These are phyloP conservation scores for Montipora sp. DNA, from an alignment of 64 coral and sea anemone species.

Conservation along the genomic window DNA sequence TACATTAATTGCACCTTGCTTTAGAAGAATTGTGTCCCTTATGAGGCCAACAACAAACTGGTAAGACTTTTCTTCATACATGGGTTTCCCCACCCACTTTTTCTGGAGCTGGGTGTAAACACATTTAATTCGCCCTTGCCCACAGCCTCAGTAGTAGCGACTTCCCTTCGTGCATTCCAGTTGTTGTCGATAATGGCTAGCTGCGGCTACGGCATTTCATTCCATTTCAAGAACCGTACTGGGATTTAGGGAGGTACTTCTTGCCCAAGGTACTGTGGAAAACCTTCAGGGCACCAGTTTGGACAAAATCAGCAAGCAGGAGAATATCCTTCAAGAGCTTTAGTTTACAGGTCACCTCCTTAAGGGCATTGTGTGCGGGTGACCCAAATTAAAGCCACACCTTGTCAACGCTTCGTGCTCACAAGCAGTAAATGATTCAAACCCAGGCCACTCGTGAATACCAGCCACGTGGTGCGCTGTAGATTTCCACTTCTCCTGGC, in stretches of 20 bases:
- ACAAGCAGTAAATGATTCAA: constrained; percentile 25
- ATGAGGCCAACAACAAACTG: neutral
- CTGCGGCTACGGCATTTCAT: constrained; percentile 37
- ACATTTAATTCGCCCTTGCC: neutral
- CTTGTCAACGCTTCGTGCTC: constrained; percentile 7
- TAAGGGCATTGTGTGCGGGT: constrained; percentile 6
- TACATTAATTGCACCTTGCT: neutral
- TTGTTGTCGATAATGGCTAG: constrained; percentile 33
- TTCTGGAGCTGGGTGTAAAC: constrained; percentile 45
- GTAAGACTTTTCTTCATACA: constrained; percentile 44
- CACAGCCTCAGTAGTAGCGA: constrained; percentile 17
- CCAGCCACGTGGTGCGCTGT: constrained; percentile 26
- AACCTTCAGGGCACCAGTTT: constrained; percentile 53
- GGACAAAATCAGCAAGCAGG: constrained; percentile 42
- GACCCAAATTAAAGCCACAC: constrained; percentile 17
- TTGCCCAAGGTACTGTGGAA: constrained; percentile 46
- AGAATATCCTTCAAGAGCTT: constrained; percentile 37
- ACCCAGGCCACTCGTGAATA: constrained; percentile 48
- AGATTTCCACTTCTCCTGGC: constrained; percentile 49
- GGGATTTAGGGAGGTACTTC: constrained; percentile 48
- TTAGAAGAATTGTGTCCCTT: neutral
- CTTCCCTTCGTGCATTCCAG: constrained; percentile 28
- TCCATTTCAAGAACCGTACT: constrained; percentile 47
- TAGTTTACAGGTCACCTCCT: neutral
- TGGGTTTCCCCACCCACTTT: constrained; percentile 32